phyloP scores from a whole-genome alignment of 2,113 vertebrate species.

The Prionailurus bengalensis region DNA sequence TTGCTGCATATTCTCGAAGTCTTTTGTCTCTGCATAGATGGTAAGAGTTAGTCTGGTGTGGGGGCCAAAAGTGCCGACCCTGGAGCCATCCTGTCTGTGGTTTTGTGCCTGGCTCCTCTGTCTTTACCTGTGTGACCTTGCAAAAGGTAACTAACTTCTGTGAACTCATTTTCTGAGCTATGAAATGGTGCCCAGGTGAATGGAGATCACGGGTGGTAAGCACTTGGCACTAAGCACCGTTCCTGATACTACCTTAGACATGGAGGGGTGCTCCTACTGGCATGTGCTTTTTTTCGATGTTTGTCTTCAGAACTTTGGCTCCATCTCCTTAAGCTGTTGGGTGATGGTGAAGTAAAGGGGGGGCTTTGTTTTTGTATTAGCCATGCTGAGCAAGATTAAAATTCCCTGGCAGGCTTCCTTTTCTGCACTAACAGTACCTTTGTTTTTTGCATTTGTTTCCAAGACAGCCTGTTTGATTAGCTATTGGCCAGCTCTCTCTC shows the following conservation, averaged over 20 bases:
- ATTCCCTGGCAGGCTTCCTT: slow-evolving; percentile 69
- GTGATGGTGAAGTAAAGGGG: slow-evolving; percentile 11
- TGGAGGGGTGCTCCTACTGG: background rate
- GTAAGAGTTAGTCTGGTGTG: background rate
- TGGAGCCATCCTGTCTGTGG: background rate
- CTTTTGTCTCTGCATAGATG: background rate
- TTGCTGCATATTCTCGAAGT: background rate
- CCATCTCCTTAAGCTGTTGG: background rate
- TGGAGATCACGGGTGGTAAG: background rate
- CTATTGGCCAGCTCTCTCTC: background rate
- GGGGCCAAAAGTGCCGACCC: background rate
- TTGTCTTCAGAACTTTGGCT: slow-evolving; percentile 47
- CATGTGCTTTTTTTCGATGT: background rate
- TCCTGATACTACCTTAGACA: background rate
- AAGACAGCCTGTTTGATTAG: slow-evolving; percentile 49
- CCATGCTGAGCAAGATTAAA: slow-evolving; percentile 70
- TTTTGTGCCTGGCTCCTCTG: background rate
- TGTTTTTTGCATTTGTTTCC: slow-evolving; percentile 25
- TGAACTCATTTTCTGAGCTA: slow-evolving; percentile 20
- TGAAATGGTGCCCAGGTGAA: background rate
- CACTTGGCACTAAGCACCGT: background rate
- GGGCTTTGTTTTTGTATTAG: slow-evolving; percentile 71
- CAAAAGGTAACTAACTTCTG: background rate
- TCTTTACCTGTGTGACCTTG: background rate
- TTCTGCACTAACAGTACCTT: background rate